Percentiles rank a stretch among this genome's conserved stretches.
Conservation (phyloP, 1,140 invertebrate species). For the Diorhabda carinulata region DNA sequence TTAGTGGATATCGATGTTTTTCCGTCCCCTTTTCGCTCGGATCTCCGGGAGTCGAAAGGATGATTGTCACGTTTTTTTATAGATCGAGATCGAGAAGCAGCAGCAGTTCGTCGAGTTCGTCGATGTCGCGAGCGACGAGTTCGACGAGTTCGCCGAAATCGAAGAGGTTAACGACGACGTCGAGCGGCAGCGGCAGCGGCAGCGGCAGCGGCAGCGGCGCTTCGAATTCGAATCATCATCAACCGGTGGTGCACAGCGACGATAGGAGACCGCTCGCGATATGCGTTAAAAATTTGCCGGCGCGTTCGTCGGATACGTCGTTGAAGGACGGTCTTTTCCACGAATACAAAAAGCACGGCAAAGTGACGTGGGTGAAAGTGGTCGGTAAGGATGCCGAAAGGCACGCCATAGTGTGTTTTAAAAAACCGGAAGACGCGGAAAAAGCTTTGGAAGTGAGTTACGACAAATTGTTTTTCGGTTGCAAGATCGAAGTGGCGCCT, state of each 20-base stretch:
- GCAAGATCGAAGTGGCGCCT: constrained; percentile 86
- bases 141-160: constrained; percentile 43
- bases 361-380: constrained; percentile 91
- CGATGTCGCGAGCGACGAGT: constrained; percentile 42
- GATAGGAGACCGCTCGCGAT: constrained; percentile 81
- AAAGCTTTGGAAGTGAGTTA: constrained; percentile 93
- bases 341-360: constrained; percentile 98
- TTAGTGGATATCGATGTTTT: no score
- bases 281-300: constrained; percentile 85
- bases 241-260: constrained; percentile 55
- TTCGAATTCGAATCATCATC: constrained; percentile 42
- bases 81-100: constrained; percentile 53
- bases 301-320: constrained; percentile 85
- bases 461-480: constrained; percentile 94
- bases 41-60: not conserved
- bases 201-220: constrained; percentile 42
- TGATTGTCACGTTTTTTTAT: not conserved
- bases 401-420: constrained; percentile 88
- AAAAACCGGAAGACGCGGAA: constrained; percentile 93
- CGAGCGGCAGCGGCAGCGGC: constrained; percentile 36
- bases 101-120: constrained; percentile 45
- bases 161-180: constrained; percentile 40
- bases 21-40: no score
- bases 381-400: constrained; percentile 76
- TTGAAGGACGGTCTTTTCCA: constrained; percentile 96